Percentiles rank a stretch among this genome's conserved stretches.
These are phyloP conservation scores for Scelioninae gen. 2 DNA, from an alignment of 2,888 invertebrate species.

Conservation along the genomic window DNA sequence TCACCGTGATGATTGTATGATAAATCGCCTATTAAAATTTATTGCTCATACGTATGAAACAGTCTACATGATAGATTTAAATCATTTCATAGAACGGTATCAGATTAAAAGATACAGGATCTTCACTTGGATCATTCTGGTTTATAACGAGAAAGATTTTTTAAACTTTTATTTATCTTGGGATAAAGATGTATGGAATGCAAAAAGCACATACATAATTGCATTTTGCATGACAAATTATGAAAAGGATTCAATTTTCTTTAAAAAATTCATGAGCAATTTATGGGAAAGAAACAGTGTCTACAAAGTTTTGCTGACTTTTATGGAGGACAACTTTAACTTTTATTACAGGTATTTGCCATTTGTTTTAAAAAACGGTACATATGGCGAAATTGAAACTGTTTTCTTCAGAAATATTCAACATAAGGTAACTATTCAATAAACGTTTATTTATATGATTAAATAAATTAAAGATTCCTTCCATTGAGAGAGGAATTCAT, in stretches of 20 bases:
- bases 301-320: conserved; percentile 34
- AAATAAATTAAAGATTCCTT: no score
- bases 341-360: conserved; percentile 38
- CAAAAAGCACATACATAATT: conserved; percentile 25
- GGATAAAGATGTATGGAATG: conserved; percentile 27
- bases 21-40: background rate
- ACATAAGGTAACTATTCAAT: background rate
- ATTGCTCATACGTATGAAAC: background rate
- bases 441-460: background rate
- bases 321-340: conserved; percentile 11
- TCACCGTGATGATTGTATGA: background rate
- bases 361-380: conserved; percentile 18
- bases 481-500: no score
- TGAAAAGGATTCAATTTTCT: background rate
- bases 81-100: background rate
- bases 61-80: conserved; percentile 3
- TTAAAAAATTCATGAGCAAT: conserved; percentile 4
- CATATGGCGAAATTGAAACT: conserved; percentile 20
- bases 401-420: background rate
- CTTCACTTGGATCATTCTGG: conserved; percentile 26
- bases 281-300: conserved; percentile 10
- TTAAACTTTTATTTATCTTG: conserved; percentile 4
- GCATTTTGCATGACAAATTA: conserved; percentile 14
- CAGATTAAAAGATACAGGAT: conserved; percentile 8
- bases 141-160: conserved; percentile 9